phyloP scores from a whole-genome alignment of 1,140 invertebrate species.

The Cydia amplana region DNA sequence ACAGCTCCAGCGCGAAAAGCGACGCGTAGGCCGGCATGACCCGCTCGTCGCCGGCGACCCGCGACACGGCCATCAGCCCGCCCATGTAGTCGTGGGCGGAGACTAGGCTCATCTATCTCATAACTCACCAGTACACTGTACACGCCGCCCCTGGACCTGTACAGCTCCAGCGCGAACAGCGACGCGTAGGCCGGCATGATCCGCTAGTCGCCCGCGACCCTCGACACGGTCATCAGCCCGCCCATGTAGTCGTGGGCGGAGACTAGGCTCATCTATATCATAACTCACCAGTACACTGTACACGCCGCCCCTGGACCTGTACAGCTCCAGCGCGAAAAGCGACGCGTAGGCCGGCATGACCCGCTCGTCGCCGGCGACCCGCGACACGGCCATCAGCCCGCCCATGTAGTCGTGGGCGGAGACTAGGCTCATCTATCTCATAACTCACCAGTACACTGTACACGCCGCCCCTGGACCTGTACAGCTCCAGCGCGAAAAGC shows the following conservation, averaged over 20 bases:
- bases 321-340: conserved; percentile 62
- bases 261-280: conserved; percentile 48
- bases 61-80: conserved; percentile 61
- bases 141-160: conserved; percentile 52
- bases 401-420: conserved; percentile 71
- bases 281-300: conserved; percentile 60
- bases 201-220: conserved; percentile 48
- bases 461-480: conserved; percentile 52
- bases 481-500: conserved; percentile 62
- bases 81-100: conserved; percentile 71
- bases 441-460: conserved; percentile 60
- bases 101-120: conserved; percentile 48
- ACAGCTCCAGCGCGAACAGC: conserved; percentile 62
- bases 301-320: conserved; percentile 52
- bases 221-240: conserved; percentile 61
- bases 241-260: conserved; percentile 71
- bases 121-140: conserved; percentile 60
- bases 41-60: conserved; percentile 48
- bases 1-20: conserved; percentile 62
- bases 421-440: conserved; percentile 48
- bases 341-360: conserved; percentile 64
- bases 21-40: conserved; percentile 64
- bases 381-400: conserved; percentile 61
- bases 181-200: conserved; percentile 64
- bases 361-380: conserved; percentile 48